Evolutionary conservation across 2,888 invertebrate species (phyloP), one percentile per base, ranked within the genome.

Genomic region (Ashinkailepas kermadecensis): DNA sequence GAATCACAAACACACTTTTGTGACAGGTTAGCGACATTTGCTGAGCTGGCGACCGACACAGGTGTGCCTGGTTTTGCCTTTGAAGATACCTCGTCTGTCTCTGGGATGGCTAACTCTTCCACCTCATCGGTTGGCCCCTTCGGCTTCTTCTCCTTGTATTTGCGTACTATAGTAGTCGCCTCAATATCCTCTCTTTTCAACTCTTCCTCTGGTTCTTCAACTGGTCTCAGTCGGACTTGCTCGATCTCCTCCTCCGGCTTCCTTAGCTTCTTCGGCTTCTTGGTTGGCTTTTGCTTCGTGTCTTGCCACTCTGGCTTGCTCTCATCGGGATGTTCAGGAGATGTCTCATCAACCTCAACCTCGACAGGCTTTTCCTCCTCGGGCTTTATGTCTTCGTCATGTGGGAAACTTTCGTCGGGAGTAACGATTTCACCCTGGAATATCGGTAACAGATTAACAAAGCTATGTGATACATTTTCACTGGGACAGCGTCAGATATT

Each of bases 191-290:
- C 67, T 18, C 1, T 25, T 18, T 54, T 23, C 7, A 74, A 9
- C 54, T 54, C 10, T 67, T 67, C 67, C 25, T 82, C 89, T 89
- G 3, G 86, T 87, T 80, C 87, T 87, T 81, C 87, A 87, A 57
- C 82, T 84, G 83, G 86, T 85, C 74, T 67, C 39, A 39, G 56
- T n/a, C 39, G 74, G 74, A 21, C 74, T 74, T 80, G 74, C 67
- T 81, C 81, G 13, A 58, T 80, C 21, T 64, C 80, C 59, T 82
- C 84, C 81, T 81, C 81, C 0, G 74, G 74, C 54, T 67, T 10
- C 13, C 11, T 67, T n/a, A 13, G 25, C 25, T 74, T 25, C 15
- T 70, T 18, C 7, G 74, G 74, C 74, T 74, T 74, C 25, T 67
- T 67, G 7, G 67, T 67, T 25, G 67, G 67, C 13, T 67, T 67